These are phyloP conservation scores for Noctilio leporinus DNA, from an alignment of 2,113 vertebrate species.

Conservation along the genomic window DNA sequence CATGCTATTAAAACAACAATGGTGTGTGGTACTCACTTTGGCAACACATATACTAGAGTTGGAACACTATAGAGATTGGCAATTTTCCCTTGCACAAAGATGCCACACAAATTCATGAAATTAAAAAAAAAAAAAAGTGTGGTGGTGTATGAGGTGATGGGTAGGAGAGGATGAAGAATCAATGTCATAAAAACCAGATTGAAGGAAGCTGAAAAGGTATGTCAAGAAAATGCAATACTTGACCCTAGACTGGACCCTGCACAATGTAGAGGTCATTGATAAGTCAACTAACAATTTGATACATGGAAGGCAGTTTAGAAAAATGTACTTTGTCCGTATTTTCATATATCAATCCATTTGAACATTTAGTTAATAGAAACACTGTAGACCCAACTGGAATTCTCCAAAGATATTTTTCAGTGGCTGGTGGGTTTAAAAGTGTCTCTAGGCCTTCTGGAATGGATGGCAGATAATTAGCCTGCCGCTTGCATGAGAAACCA, in stretches of 20 bases:
- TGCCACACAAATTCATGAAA: background rate
- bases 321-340: background rate
- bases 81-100: background rate
- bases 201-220: background rate
- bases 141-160: too few relatives aligned
- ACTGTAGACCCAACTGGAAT: slow-evolving; percentile 28
- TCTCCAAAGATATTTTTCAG: slow-evolving; percentile 32
- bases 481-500: slow-evolving; percentile 54
- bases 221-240: background rate
- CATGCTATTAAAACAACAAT: background rate
- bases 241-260: background rate
- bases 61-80: background rate
- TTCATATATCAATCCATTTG: slow-evolving; percentile 34
- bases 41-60: background rate
- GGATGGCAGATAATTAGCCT: slow-evolving; percentile 41
- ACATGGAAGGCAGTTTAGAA: background rate
- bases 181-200: background rate
- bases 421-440: slow-evolving; percentile 33
- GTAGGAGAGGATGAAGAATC: background rate
- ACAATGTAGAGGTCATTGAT: background rate
- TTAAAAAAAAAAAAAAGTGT: background rate
- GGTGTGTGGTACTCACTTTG: background rate
- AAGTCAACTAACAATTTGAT: background rate
- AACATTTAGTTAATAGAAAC: slow-evolving; percentile 52
- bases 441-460: slow-evolving; percentile 37